Evolutionary conservation across 2,113 vertebrate species (phyloP), one percentile per base, ranked within the genome.

Genomic region (Crypturellus undulatus): DNA sequence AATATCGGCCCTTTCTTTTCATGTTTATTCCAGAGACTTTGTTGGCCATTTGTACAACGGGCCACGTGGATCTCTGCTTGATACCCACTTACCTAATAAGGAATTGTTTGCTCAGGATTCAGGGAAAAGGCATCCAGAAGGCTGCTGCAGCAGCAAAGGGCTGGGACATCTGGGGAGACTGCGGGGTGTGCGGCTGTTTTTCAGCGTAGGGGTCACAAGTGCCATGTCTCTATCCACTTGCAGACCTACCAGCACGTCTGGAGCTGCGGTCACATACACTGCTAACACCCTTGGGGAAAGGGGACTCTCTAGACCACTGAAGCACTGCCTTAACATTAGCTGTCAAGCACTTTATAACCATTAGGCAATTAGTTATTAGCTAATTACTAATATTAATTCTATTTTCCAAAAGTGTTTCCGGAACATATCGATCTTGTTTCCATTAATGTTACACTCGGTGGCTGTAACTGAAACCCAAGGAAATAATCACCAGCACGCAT

Each of bases 1-100:
- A 96, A 84, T 94, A 96, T 96, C 94, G 95, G 93, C 79, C 93
- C 84, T 91, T 89, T 91, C 91, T 84, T 84, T 67, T 94, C 93
- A 71, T 32, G 4, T 87, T 96, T 93, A 69, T 90, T 95, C 81
- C 70, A 45, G 91, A 97, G n/a, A 49, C 30, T 70, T 92, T 72
- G 36, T 67, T 54, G 84, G 91, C 40, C 49, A 49, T 73, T 83
- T 91, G 77, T 82, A 38, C 49, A 34, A 52, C 12, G 56, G 38
- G 73, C 72, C 70, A 75, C 21, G 14, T 12, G 20, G 42, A 89
- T 56, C n/a, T 51, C 59, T 79, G 36, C 30, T 62, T 1, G 0
- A 43, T 87, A 51, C 12, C 13, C 59, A 30, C 47, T 91, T 72
- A 52, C 12, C 30, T 67, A 52, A 36, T 49, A 67, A 65, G 63